These are phyloP conservation scores for Callitettix versicolor DNA, from an alignment of 1,140 invertebrate species.

Conservation along the genomic window DNA sequence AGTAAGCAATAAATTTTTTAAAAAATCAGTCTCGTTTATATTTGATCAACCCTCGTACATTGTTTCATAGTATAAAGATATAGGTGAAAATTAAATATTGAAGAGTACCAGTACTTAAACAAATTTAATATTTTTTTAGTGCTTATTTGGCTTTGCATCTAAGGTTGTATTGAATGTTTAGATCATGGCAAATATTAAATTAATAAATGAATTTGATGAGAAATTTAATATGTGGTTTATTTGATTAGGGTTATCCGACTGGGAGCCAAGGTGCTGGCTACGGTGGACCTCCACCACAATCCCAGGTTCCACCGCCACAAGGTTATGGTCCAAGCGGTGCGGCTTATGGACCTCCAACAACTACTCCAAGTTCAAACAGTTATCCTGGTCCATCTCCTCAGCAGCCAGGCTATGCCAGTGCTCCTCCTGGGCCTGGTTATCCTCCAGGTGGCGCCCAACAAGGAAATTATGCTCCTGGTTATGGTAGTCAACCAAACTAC, in stretches of 20 bases:
- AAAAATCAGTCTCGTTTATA: no score
- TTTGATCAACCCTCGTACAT: no score
- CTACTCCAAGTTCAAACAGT: background rate
- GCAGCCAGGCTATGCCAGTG: background rate
- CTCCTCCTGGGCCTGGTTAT: background rate
- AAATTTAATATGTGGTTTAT: background rate
- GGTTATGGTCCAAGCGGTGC: background rate
- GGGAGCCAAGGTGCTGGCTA: background rate
- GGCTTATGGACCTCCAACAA: background rate
- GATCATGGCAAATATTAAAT: no score
- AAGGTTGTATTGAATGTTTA: no score
- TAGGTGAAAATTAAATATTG: no score
- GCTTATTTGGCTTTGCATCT: no score
- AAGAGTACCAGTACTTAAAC: no score
- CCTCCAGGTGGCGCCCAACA: background rate
- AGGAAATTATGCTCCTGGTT: background rate
- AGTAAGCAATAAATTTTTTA: no score
- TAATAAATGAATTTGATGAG: no score
- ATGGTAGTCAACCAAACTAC: background rate
- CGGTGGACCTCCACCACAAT: slow-evolving; percentile 3
- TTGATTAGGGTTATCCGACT: slow-evolving; percentile 5
- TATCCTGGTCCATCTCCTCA: background rate
- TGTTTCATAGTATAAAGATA: no score
- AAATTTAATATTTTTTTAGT: no score
- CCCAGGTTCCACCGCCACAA: slow-evolving; percentile 3